Conservation (phyloP, 2,113 vertebrate genomes). For the Siniperca knerii region DNA sequence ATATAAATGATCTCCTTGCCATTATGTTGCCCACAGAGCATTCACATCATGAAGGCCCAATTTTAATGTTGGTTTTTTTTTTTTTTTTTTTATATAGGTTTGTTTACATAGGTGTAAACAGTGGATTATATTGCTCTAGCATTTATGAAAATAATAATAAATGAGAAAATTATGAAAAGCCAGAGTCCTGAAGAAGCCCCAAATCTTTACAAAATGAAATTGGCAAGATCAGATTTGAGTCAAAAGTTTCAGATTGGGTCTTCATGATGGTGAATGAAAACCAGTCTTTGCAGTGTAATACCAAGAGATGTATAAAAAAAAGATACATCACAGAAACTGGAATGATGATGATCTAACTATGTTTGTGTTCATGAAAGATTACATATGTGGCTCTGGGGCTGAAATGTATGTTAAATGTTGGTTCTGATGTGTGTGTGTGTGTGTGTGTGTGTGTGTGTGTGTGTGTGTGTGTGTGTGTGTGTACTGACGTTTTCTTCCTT, state of each 20-base stretch:
- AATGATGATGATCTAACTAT: constrained; percentile 54
- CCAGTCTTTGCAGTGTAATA: constrained; percentile 58
- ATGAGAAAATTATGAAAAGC: neutral
- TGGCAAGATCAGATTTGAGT: neutral
- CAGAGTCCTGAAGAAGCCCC: neutral
- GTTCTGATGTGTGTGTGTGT: constrained; percentile 41
- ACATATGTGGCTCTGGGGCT: constrained; percentile 51
- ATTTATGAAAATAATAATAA: neutral
- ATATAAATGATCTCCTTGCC: constrained; percentile 32
- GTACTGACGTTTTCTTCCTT: constrained; percentile 51
- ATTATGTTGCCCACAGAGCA: constrained; percentile 24
- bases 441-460: constrained; percentile 15
- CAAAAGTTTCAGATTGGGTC: neutral
- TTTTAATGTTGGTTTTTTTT: too few relatives aligned
- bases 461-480: constrained; percentile 33
- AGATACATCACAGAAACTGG: constrained; percentile 42
- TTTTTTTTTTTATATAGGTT: too few relatives aligned
- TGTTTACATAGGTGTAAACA: neutral
- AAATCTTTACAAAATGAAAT: neutral
- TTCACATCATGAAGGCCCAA: constrained; percentile 48
- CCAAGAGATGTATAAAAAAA: constrained; percentile 55
- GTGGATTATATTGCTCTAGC: neutral
- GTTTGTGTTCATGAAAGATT: constrained; percentile 61
- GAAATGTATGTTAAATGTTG: constrained; percentile 69
- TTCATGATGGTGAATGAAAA: constrained; percentile 30